Evolutionary conservation across 1,140 invertebrate species (phyloP), one percentile per base, ranked within the genome.

Genomic region (Eubasilissa regina): DNA sequence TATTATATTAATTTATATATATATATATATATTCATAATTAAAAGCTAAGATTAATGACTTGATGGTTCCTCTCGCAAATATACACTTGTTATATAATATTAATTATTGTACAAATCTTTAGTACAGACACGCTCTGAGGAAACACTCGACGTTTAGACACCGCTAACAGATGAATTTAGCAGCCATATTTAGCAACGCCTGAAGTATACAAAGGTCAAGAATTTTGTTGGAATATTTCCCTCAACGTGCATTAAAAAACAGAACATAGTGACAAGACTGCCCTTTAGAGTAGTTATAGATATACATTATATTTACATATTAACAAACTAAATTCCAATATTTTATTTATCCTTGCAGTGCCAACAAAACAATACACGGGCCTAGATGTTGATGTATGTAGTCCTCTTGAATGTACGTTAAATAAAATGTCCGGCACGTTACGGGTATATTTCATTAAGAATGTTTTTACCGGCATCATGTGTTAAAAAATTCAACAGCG

Each of bases 11-110:
- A 13, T 66, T 7, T 66, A 15, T 45, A 12, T 35, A 66, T 44
- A 6, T 66, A 15, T 58, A 19, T 21, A 19, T 43, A 64, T 12
- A 51, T 51, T 13, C 13, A 43, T 43, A 64, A 64, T 64, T 44
- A 25, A 43, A 1, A 44, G 60, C 60, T 64, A 64, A 10, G 10
- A 64, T 64, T 43, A 64, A 64, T 64, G 60, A 64, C 58, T 62
- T 43, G 60, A 64, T 13, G 48, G 48, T 51, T 51, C 48, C n/a
- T 15, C n/a, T 13, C 48, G 48, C 11, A 51, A 43, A 25, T 43
- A n/a, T 12, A 64, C 25, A 35, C 25, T 35, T 35, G 25, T 35
- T 35, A 35, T 35, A 35, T 35, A 35, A 35, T 64, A 25, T 64
- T 64, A 64, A 25, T 25, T 43, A 0, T 64, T 64, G 60, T 21